phyloP scores from a whole-genome alignment of 2,113 vertebrate species.

The Falcunculus frontatus region DNA sequence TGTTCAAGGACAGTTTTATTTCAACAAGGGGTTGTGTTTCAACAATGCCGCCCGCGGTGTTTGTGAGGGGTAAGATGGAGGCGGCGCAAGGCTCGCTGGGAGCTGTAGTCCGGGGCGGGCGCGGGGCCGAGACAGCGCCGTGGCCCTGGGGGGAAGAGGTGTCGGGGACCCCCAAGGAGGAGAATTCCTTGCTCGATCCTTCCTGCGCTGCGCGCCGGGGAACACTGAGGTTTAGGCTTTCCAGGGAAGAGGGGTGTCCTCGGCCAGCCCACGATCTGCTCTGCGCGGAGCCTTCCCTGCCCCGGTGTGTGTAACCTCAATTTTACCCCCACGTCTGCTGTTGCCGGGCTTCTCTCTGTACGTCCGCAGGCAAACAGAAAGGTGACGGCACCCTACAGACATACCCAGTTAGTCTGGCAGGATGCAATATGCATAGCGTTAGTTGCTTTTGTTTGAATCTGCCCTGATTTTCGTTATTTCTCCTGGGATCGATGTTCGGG shows the following conservation, averaged over 20 bases:
- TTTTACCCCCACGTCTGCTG: neutral
- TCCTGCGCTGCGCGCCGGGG: neutral
- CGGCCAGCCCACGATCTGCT: neutral
- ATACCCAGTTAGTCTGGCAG: neutral
- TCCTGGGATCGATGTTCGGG: neutral
- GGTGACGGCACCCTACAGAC: neutral
- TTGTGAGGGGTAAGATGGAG: neutral
- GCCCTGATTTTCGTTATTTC: neutral
- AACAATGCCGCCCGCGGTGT: rapidly evolving
- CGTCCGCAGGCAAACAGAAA: neutral
- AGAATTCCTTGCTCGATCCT: too few species aligned
- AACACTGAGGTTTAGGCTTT: neutral
- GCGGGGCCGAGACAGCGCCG: rapidly evolving
- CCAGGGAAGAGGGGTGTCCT: too few species aligned
- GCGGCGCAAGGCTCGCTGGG: neutral
- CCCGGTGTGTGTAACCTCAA: neutral
- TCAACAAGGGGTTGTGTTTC: too few species aligned
- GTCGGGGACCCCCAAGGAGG: rapidly evolving
- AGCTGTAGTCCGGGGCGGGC: neutral
- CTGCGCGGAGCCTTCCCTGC: neutral
- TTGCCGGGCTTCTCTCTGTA: too few species aligned
- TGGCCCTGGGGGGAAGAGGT: rapidly evolving
- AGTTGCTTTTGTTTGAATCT: neutral
- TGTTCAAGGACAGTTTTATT: neutral
- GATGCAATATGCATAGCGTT: neutral